These are phyloP conservation scores for Scleropages formosus DNA, from an alignment of 2,797 vertebrate species.

Conservation along the genomic window DNA sequence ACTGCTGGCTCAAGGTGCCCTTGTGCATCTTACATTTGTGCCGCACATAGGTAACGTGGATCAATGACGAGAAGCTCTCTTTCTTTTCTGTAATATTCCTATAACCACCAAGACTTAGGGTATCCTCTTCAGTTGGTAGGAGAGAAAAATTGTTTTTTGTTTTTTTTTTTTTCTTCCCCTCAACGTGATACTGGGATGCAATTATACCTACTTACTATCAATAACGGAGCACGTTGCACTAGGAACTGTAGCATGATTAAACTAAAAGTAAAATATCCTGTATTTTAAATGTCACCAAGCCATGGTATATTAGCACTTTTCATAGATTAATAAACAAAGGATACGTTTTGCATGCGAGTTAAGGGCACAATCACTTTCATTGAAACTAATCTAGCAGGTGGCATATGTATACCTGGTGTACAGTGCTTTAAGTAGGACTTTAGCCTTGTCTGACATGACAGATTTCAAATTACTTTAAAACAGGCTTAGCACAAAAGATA, in stretches of 20 bases:
- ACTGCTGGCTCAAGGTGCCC: constrained; percentile 63
- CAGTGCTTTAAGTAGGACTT: constrained; percentile 60
- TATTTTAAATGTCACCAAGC: no score
- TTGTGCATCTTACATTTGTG: constrained; percentile 47
- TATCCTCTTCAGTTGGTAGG: constrained; percentile 60
- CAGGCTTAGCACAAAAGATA: constrained; percentile 71
- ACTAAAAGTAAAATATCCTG: no score
- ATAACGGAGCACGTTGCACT: constrained; percentile 66
- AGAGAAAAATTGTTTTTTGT: constrained; percentile 44
- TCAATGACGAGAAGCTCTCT: constrained; percentile 60
- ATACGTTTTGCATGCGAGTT: no score
- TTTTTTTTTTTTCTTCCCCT: constrained; percentile 56
- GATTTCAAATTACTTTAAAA: constrained; percentile 67
- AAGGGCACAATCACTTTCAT: constrained; percentile 30
- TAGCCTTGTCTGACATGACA: constrained; percentile 71
- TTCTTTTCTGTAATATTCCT: constrained; percentile 72
- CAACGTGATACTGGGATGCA: constrained; percentile 69
- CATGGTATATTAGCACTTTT: no score
- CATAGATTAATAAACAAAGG: no score
- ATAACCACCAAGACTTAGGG: constrained; percentile 66
- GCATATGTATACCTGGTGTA: constrained; percentile 44
- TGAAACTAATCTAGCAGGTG: constrained; percentile 51
- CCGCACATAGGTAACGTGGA: constrained; percentile 51
- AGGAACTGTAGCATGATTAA: constrained; percentile 21
- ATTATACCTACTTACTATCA: constrained; percentile 67